These are phyloP conservation scores for Lasioglossum leucozonium DNA, from an alignment of 2,888 invertebrate species.

Conservation along the genomic window DNA sequence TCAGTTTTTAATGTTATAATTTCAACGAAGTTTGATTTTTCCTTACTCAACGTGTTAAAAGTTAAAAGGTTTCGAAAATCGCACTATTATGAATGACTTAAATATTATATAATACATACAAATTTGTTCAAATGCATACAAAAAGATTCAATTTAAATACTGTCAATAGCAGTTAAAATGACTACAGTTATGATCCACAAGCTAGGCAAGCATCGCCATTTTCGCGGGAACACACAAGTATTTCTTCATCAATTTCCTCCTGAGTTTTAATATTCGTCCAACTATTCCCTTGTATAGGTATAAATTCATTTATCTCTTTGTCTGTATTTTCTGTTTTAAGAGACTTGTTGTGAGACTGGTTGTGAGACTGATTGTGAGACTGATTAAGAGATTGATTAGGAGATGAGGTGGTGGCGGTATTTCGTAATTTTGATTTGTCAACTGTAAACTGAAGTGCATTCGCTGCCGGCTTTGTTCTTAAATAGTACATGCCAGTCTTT, in stretches of 20 bases:
- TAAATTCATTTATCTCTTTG: conserved; percentile 14
- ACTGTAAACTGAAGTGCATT: conserved; percentile 99
- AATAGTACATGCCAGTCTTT: conserved; percentile 99
- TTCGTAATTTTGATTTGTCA: conserved; percentile 90
- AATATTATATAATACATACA: conserved; percentile 29
- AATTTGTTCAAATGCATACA: conserved; percentile 34
- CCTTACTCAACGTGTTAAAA: not conserved
- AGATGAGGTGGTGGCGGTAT: conserved; percentile 60
- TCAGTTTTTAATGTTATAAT: not conserved
- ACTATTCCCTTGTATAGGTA: not conserved
- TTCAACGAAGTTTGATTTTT: not conserved
- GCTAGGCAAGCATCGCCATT: conserved; percentile 94
- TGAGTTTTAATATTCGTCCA: conserved; percentile 21
- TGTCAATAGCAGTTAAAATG: not conserved
- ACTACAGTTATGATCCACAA: conserved; percentile 90
- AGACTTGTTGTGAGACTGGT: not conserved
- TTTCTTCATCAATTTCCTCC: conserved; percentile 87
- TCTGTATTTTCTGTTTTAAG: conserved; percentile 3
- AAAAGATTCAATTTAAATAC: conserved; percentile 18
- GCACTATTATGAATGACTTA: not conserved
- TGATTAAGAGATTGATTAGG: conserved; percentile 71
- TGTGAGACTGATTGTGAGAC: not conserved
- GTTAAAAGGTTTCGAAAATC: not conserved
- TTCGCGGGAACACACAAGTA: conserved; percentile 93
- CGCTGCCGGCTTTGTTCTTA: conserved; percentile 97